Evolutionary conservation across 2,797 vertebrate genomes (phyloP).

Genomic region (Benthosema pterotum): DNA sequence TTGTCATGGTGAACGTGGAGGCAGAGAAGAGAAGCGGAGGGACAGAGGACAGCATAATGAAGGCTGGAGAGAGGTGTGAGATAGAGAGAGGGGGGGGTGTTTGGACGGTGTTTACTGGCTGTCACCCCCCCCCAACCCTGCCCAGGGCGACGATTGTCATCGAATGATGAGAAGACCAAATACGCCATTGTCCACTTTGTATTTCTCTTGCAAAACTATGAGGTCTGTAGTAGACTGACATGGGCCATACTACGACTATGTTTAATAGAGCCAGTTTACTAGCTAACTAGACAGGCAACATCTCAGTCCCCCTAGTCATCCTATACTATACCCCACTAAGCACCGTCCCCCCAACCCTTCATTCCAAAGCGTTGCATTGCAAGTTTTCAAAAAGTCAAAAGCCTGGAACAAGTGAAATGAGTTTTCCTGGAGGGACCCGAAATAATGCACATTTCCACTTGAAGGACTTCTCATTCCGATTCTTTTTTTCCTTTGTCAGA

Average conservation of each 20-base stretch:
- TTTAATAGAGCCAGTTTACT: too few relatives aligned
- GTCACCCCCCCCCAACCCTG: too few relatives aligned
- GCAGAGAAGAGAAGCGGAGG: neutral
- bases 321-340: too few relatives aligned
- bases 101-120: too few relatives aligned
- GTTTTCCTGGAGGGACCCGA: slow-evolving; percentile 7
- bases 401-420: slow-evolving; percentile 11
- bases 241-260: too few relatives aligned
- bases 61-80: neutral
- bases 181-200: too few relatives aligned
- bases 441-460: slow-evolving; percentile 6
- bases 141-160: too few relatives aligned
- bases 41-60: neutral
- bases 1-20: neutral
- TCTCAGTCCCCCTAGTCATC: too few relatives aligned
- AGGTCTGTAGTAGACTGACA: too few relatives aligned
- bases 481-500: neutral
- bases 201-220: too few relatives aligned
- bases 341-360: neutral
- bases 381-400: slow-evolving; percentile 7
- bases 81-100: neutral
- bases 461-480: slow-evolving; percentile 11
- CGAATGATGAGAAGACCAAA: too few relatives aligned
- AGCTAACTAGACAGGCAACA: too few relatives aligned
- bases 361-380: neutral